Percentiles rank a stretch among this genome's conserved stretches.
phyloP scores from a whole-genome alignment of 2,888 invertebrate genomes.

The Lepidochitona cinerea region DNA sequence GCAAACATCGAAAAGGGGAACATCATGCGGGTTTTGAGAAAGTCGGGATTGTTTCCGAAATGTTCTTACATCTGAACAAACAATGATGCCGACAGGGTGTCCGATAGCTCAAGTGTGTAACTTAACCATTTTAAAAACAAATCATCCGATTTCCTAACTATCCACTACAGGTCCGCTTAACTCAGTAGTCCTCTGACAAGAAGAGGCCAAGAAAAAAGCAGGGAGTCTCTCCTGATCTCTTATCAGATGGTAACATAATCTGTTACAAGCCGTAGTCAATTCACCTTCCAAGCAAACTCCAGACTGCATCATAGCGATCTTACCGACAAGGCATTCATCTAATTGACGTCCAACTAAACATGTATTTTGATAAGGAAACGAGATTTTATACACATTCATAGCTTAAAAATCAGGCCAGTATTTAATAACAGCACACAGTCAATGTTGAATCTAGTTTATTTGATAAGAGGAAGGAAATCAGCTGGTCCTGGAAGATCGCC shows the following conservation, averaged over 20 bases:
- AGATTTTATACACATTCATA: no score
- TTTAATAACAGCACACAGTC: no score
- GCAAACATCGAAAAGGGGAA: background rate
- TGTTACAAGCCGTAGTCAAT: background rate
- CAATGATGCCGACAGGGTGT: background rate
- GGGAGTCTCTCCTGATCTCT: background rate
- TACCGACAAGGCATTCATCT: background rate
- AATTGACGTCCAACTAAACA: background rate
- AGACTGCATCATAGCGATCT: background rate
- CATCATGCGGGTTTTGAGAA: background rate
- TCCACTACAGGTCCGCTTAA: background rate
- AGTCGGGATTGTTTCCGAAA: background rate
- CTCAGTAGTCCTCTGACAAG: background rate
- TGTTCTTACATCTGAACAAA: slow-evolving; percentile 7
- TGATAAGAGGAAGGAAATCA: no score
- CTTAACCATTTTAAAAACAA: background rate
- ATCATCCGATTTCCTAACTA: background rate
- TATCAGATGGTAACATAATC: background rate
- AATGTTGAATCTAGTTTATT: no score
- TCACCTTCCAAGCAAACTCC: background rate
- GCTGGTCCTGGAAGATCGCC: no score
- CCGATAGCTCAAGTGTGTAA: background rate
- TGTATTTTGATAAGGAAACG: no score
- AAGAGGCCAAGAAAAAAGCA: background rate
- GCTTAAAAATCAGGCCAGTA: no score